These are phyloP conservation scores for Rotaria socialis DNA, from an alignment of 2,888 invertebrate species.

Conservation along the genomic window DNA sequence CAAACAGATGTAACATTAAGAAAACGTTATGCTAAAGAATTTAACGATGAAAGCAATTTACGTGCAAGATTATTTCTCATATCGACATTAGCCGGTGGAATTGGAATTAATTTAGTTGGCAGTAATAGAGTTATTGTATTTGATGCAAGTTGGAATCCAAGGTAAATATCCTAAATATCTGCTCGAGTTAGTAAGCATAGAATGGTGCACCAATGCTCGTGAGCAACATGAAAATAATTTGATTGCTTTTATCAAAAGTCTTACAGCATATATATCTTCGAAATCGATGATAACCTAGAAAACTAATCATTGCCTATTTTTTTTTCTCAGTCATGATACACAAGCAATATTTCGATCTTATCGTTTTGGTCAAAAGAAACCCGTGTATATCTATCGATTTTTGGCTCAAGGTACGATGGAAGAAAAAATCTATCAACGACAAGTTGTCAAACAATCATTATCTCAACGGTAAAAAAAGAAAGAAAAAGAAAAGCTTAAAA, in stretches of 20 bases:
- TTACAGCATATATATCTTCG: too few species aligned
- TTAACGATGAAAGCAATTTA: conserved; percentile 67
- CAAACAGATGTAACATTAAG: conserved; percentile 79
- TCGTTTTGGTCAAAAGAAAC: conserved; percentile 93
- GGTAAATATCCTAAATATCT: conserved; percentile 55
- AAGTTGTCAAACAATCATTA: conserved; percentile 89
- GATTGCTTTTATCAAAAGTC: too few species aligned
- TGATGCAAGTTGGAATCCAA: conserved; percentile 97
- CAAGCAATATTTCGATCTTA: conserved; percentile 97
- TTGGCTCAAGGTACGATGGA: conserved; percentile 92
- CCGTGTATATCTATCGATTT: conserved; percentile 91
- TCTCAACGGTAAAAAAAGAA: conserved; percentile 64
- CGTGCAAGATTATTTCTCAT: conserved; percentile 76
- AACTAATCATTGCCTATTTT: background rate
- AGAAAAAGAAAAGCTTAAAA: too few species aligned
- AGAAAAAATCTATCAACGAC: conserved; percentile 92
- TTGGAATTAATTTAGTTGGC: conserved; percentile 91
- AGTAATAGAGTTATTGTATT: conserved; percentile 96
- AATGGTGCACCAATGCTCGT: too few species aligned
- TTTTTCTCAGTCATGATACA: conserved; percentile 70
- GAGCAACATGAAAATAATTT: too few species aligned
- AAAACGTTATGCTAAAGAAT: conserved; percentile 76
- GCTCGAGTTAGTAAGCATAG: too few species aligned
- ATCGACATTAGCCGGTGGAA: conserved; percentile 89
- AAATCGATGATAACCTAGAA: too few species aligned